Evolutionary conservation across 2,797 vertebrate species (phyloP).

Genomic region (Leptoclinus maculatus): DNA sequence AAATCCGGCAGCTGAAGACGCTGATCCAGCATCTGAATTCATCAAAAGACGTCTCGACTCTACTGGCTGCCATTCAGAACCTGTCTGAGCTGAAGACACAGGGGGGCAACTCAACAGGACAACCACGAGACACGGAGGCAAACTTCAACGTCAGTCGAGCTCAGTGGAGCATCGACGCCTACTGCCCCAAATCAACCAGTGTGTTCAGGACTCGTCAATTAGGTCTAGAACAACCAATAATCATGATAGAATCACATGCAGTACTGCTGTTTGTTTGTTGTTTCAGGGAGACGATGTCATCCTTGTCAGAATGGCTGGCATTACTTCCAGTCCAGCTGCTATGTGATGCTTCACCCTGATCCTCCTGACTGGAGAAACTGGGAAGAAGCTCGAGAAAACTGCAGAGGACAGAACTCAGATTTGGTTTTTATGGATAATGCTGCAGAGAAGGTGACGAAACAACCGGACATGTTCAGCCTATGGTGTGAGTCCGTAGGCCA

Average conservation of each 20-base stretch:
- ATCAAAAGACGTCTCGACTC: no score
- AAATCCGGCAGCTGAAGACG: neutral
- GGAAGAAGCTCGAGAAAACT: slow-evolving; percentile 41
- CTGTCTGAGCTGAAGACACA: no score
- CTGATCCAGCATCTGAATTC: no score
- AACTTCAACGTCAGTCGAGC: slow-evolving; percentile 13
- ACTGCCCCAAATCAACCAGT: slow-evolving; percentile 42
- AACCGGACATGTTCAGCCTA: neutral
- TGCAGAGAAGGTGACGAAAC: slow-evolving; percentile 54
- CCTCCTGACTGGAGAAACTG: neutral
- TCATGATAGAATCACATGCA: neutral
- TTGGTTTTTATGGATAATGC: slow-evolving; percentile 35
- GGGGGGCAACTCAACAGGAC: no score
- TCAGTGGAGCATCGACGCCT: slow-evolving; percentile 46
- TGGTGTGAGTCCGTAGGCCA: neutral
- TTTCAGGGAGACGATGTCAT: slow-evolving; percentile 52
- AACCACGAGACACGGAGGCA: no score
- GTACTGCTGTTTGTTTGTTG: neutral
- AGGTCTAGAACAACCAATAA: neutral
- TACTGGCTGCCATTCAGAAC: no score
- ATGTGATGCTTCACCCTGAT: fast-evolving
- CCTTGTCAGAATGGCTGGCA: slow-evolving; percentile 40
- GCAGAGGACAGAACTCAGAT: slow-evolving; percentile 34
- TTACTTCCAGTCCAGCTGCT: slow-evolving; percentile 38
- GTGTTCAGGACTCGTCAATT: neutral